Conservation (phyloP, 2,113 vertebrate species). For the Nothobranchius kuhntae region DNA sequence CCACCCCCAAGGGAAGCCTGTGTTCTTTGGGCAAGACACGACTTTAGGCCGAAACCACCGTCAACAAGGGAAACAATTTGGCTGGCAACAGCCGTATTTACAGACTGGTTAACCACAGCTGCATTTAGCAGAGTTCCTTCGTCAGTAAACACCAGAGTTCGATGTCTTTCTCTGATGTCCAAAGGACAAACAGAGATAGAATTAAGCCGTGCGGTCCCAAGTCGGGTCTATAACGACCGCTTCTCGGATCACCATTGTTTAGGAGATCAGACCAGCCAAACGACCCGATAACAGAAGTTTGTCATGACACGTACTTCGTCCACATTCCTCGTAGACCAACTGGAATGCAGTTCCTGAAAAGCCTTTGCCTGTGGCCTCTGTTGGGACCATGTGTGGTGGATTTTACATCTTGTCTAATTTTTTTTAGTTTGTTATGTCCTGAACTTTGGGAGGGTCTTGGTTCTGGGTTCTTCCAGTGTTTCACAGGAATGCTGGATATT, state of each 20-base stretch:
- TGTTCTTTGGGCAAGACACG: conserved; percentile 68
- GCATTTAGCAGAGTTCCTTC: conserved; percentile 75
- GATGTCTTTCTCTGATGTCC: conserved; percentile 69
- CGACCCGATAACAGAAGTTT: conserved; percentile 71
- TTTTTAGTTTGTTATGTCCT: conserved; percentile 39
- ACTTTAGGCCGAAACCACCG: conserved; percentile 73
- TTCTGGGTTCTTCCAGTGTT: conserved; percentile 44
- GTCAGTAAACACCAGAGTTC: conserved; percentile 69
- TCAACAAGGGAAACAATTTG: conserved; percentile 81
- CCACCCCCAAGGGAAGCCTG: conserved; percentile 63
- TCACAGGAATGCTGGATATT: conserved; percentile 41
- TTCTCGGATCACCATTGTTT: conserved; percentile 70
- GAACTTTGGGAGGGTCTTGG: conserved; percentile 41
- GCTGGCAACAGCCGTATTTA: conserved; percentile 77
- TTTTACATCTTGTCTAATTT: conserved; percentile 52
- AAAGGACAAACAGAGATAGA: conserved; percentile 64
- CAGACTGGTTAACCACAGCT: conserved; percentile 77
- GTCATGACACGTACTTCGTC: conserved; percentile 50
- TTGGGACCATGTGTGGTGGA: conserved; percentile 51
- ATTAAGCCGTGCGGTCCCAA: conserved; percentile 58
- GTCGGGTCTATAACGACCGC: conserved; percentile 53
- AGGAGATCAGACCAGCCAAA: conserved; percentile 47
- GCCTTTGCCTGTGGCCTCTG: conserved; percentile 73
- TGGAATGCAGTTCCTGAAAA: conserved; percentile 69
- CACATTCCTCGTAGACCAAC: conserved; percentile 70